Conservation (phyloP, 92 coral and sea anemone genomes). For the Palythoa grandiflora region DNA sequence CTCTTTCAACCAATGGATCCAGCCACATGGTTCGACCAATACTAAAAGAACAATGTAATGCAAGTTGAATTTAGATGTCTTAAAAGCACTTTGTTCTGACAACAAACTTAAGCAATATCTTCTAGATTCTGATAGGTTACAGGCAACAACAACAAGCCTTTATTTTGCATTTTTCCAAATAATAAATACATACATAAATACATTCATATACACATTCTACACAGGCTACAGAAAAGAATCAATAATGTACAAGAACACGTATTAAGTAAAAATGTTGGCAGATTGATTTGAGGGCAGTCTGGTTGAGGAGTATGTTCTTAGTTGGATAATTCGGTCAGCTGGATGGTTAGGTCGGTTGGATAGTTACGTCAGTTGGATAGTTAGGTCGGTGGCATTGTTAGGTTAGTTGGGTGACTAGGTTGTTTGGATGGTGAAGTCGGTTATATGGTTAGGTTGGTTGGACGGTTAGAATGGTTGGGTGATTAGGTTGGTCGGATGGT, state of each 20-base stretch:
- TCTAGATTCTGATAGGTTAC: not conserved
- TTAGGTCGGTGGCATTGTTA: too few relatives aligned
- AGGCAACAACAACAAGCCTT: not conserved
- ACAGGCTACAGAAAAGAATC: not conserved
- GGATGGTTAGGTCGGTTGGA: not conserved
- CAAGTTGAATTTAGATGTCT: not conserved
- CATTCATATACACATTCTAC: too few relatives aligned
- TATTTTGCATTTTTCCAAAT: too few relatives aligned
- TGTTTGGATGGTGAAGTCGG: too few relatives aligned
- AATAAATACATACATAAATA: too few relatives aligned
- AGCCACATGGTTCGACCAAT: slow-evolving; percentile 91
- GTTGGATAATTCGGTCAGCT: not conserved
- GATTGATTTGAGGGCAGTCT: not conserved
- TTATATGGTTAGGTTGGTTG: not conserved
- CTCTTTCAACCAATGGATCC: slow-evolving; percentile 90
- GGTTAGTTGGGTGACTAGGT: too few relatives aligned
- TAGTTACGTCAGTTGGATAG: too few relatives aligned
- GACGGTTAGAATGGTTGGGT: not conserved
- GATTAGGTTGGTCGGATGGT: too few relatives aligned
- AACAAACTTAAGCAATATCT: not conserved
- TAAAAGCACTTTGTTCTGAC: not conserved
- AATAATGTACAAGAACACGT: not conserved
- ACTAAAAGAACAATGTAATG: slow-evolving; percentile 39
- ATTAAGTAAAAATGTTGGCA: not conserved
- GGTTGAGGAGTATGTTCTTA: not conserved